These are phyloP conservation scores for Eupithecia subfuscata DNA, from an alignment of 2,888 invertebrate genomes.

Conservation along the genomic window DNA sequence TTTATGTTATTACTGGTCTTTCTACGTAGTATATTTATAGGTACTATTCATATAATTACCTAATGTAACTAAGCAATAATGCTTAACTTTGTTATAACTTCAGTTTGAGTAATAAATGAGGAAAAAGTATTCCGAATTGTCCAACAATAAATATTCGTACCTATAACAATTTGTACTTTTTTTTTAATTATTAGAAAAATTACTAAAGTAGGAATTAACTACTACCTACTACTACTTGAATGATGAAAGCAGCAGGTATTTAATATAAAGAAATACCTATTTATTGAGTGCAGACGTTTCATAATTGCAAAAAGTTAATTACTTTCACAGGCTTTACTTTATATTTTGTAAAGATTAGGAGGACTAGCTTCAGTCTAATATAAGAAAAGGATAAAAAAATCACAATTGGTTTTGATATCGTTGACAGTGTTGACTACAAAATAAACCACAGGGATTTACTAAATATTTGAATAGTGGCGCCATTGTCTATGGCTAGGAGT, in stretches of 20 bases:
- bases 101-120: neutral
- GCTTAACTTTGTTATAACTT: neutral
- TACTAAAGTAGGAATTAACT: neutral
- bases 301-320: neutral
- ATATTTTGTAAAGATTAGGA: neutral
- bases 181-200: too few species aligned
- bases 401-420: neutral
- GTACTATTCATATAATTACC: neutral
- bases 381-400: neutral
- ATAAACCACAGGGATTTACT: neutral
- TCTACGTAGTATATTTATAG: too few species aligned
- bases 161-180: neutral
- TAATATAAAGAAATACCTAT: too few species aligned
- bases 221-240: too few species aligned
- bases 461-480: conserved; percentile 55
- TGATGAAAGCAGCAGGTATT: too few species aligned
- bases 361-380: neutral
- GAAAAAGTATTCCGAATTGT: neutral
- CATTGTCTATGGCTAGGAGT: conserved; percentile 55
- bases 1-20: too few species aligned
- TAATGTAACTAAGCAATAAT: too few species aligned
- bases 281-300: neutral
- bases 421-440: neutral
- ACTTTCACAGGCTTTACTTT: neutral
- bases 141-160: neutral